Evolutionary conservation across 2,797 vertebrate species (phyloP).

Genomic region (Lagothrix lagotricha): DNA sequence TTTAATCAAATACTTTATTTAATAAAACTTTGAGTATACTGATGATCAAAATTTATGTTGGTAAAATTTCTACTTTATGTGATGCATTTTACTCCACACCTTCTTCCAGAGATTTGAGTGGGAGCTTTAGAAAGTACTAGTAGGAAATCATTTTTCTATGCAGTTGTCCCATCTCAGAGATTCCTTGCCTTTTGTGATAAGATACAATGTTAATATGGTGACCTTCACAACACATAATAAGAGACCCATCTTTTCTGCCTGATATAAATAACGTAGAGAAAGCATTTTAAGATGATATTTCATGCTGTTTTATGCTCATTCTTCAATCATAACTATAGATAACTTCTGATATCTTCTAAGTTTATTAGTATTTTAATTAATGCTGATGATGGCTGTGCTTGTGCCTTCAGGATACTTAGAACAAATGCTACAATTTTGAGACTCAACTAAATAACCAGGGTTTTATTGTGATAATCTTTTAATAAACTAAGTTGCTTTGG

Average conservation of each 20-base stretch:
- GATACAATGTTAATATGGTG: background rate
- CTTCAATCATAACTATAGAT: constrained; percentile 21
- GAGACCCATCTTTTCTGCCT: background rate
- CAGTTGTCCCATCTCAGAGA: background rate
- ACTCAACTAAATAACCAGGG: constrained; percentile 45
- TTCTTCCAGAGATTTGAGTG: background rate
- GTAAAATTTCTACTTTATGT: background rate
- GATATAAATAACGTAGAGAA: background rate
- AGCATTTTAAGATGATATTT: constrained; percentile 12
- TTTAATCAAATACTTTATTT: constrained; percentile 9
- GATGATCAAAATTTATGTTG: constrained; percentile 3
- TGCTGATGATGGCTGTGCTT: background rate
- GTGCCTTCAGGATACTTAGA: constrained; percentile 5
- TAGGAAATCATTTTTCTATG: background rate
- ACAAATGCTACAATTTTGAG: constrained; percentile 45
- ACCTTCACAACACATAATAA: background rate
- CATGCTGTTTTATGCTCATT: background rate
- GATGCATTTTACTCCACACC: background rate
- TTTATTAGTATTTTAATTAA: constrained; percentile 68
- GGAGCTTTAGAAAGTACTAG: background rate
- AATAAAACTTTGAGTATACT: background rate
- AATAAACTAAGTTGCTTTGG: constrained; percentile 60
- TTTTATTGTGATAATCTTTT: constrained; percentile 49
- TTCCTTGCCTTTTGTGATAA: background rate
- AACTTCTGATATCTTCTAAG: background rate